Conservation (phyloP, 2,797 vertebrate genomes). For the Girardinus metallicus region DNA sequence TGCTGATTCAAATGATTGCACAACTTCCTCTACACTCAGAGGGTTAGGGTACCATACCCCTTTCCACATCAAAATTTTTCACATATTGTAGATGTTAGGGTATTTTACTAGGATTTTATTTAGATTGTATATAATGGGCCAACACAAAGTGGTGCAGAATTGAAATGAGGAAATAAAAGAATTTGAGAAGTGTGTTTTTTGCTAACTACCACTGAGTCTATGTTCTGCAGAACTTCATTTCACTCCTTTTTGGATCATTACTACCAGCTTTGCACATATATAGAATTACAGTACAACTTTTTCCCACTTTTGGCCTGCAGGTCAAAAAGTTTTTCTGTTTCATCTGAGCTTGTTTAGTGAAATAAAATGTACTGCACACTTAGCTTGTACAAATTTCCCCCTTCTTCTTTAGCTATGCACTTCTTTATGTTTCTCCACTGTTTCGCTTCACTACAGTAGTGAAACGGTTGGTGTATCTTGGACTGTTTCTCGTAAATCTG, state of each 20-base stretch:
- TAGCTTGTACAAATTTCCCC: neutral
- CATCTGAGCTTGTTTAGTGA: neutral
- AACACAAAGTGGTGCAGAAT: neutral
- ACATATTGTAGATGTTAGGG: neutral
- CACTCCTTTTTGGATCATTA: neutral
- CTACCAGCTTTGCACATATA: neutral
- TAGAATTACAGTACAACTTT: neutral
- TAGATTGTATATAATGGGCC: too few relatives aligned
- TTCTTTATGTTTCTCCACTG: neutral
- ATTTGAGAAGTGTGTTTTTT: neutral
- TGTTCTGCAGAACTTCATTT: neutral
- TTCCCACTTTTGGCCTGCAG: neutral
- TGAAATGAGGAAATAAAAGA: neutral
- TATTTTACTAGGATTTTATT: neutral
- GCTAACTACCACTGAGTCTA: neutral
- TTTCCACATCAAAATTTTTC: neutral
- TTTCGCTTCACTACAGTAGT: neutral
- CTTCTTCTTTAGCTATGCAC: neutral
- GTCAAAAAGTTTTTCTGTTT: neutral
- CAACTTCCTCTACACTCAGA: neutral
- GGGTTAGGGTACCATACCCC: neutral
- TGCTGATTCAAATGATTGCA: too few relatives aligned
- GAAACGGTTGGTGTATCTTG: neutral
- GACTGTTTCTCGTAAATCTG: too few relatives aligned
- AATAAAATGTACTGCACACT: neutral